phyloP scores from a whole-genome alignment of 1,140 invertebrate species.

The Cydia fagiglandana region DNA sequence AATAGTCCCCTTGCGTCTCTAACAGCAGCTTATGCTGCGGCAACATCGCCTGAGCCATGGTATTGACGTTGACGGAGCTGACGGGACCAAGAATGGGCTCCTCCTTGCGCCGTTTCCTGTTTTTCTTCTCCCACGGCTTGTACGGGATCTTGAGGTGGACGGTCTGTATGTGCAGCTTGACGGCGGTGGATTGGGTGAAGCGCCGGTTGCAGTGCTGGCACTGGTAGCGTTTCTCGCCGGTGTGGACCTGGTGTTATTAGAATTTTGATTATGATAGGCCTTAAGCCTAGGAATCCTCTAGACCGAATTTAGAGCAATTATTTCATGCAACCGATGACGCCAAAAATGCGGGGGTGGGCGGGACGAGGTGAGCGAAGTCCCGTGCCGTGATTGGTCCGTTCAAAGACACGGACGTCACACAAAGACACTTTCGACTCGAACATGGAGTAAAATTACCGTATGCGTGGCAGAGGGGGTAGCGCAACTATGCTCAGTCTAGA shows the following conservation, averaged over 20 bases:
- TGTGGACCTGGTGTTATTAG: slow-evolving; percentile 54
- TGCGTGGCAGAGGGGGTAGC: too few species aligned
- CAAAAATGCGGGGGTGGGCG: too few species aligned
- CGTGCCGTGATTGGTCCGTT: too few species aligned
- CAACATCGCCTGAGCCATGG: slow-evolving; percentile 30
- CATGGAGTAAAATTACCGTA: too few species aligned
- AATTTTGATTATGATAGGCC: too few species aligned
- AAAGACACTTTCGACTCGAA: too few species aligned
- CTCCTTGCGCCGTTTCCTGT: slow-evolving; percentile 59
- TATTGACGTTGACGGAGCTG: slow-evolving; percentile 20
- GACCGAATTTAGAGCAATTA: too few species aligned
- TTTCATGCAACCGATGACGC: too few species aligned
- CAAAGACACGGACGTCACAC: too few species aligned
- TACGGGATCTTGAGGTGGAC: slow-evolving; percentile 73
- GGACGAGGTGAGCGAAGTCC: too few species aligned
- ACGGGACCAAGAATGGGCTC: slow-evolving; percentile 34
- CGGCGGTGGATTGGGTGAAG: slow-evolving; percentile 70
- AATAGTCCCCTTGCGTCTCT: slow-evolving; percentile 56
- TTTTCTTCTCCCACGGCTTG: slow-evolving; percentile 73
- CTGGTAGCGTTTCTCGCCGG: slow-evolving; percentile 67
- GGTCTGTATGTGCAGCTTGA: slow-evolving; percentile 72
- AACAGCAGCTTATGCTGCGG: slow-evolving; percentile 42
- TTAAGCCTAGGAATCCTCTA: too few species aligned
- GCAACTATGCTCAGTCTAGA: too few species aligned
- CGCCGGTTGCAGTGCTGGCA: slow-evolving; percentile 68